These are phyloP conservation scores for Gasteruption jaculator DNA, from an alignment of 2,888 invertebrate species.

Conservation along the genomic window DNA sequence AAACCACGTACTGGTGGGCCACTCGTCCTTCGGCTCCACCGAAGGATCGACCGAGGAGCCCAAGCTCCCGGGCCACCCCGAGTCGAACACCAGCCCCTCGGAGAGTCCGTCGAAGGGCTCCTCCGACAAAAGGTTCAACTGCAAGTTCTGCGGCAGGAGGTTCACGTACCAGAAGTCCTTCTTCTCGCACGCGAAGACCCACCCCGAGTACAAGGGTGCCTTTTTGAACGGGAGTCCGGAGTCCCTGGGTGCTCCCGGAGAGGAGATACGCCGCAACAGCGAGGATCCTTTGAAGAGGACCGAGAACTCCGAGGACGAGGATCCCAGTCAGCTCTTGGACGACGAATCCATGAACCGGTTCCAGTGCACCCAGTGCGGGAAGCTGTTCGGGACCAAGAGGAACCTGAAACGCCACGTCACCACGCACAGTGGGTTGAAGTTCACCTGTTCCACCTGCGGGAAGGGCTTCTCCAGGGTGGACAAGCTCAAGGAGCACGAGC, in stretches of 20 bases:
- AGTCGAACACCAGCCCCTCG: too few species aligned
- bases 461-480: conserved; percentile 44
- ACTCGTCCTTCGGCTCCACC: too few species aligned
- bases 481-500: conserved; percentile 43
- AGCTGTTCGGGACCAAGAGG: conserved; percentile 41
- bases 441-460: conserved; percentile 38
- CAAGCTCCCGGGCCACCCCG: too few species aligned
- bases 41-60: too few species aligned
- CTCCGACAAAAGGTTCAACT: too few species aligned
- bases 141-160: conserved; percentile 40
- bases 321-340: too few species aligned
- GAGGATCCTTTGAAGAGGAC: too few species aligned
- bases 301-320: conserved; percentile 28
- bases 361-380: conserved; percentile 44
- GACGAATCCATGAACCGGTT: conserved; percentile 36
- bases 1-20: too few species aligned
- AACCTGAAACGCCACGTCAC: conserved; percentile 43
- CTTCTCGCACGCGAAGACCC: conserved; percentile 37
- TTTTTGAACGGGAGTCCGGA: too few species aligned
- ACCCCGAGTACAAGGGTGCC: conserved; percentile 35
- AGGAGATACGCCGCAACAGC: too few species aligned
- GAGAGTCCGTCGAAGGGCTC: too few species aligned
- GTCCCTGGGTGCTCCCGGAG: too few species aligned
- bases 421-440: conserved; percentile 43
- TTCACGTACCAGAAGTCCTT: conserved; percentile 43